phyloP scores from a whole-genome alignment of 2,797 vertebrate species.

The Mallotus villosus region DNA sequence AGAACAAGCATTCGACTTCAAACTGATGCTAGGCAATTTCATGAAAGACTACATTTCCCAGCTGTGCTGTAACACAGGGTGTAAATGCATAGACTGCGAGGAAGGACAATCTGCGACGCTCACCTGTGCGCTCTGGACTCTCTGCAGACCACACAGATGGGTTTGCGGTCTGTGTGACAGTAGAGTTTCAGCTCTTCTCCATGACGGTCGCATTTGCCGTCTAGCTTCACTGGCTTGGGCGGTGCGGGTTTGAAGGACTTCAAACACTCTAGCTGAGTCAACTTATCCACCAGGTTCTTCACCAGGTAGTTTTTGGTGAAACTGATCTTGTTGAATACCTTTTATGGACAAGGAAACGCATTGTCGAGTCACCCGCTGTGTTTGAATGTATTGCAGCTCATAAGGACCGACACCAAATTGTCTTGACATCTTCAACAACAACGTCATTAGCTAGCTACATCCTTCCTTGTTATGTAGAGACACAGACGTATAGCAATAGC shows the following conservation, averaged over 20 bases:
- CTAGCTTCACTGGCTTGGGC: slow-evolving; percentile 61
- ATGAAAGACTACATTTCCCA: neutral
- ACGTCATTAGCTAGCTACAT: neutral
- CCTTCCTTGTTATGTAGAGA: neutral
- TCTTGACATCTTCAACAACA: too few species aligned
- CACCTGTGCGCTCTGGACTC: slow-evolving; percentile 74
- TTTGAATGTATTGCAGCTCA: too few species aligned
- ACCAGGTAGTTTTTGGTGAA: slow-evolving; percentile 82
- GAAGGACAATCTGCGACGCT: neutral
- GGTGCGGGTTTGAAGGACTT: slow-evolving; percentile 52
- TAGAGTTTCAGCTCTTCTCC: slow-evolving; percentile 79
- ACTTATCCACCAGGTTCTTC: slow-evolving; percentile 79
- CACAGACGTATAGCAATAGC: too few species aligned
- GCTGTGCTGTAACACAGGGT: neutral
- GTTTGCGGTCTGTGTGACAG: slow-evolving; percentile 75
- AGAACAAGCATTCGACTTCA: neutral
- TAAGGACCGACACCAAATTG: too few species aligned
- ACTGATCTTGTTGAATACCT: slow-evolving; percentile 78
- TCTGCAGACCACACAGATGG: slow-evolving; percentile 80
- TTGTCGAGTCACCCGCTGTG: too few species aligned
- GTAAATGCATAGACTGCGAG: neutral
- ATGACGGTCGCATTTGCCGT: slow-evolving; percentile 75
- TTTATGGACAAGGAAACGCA: neutral
- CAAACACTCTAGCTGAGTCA: slow-evolving; percentile 73
- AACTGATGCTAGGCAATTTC: neutral